Evolutionary conservation across 2,113 vertebrate species (phyloP), one percentile per base, ranked within the genome.

Genomic region (Bostrychus sinensis): DNA sequence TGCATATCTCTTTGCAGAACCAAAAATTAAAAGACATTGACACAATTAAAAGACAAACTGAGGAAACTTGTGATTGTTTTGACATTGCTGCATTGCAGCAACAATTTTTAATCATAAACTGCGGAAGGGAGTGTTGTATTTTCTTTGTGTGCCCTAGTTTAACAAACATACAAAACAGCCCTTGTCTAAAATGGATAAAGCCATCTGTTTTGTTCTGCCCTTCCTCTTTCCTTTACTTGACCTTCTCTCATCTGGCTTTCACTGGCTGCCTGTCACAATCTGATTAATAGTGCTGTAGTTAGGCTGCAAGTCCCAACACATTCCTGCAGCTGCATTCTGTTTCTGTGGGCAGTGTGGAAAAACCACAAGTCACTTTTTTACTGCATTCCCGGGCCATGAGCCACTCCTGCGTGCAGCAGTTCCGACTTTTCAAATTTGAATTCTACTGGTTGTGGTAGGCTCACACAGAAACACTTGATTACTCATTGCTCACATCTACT

Each of bases 331-430:
- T 30, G 46, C 22, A 25, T 55, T 28, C 57, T 28, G 3, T n/a
- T 57, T 26, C 56, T 62, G 48, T 22, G 55, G 57, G 57, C 57
- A 37, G 26, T 26, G 68, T 69, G 78, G 84, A 82, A 48, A 89
- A 91, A 86, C 67, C 12, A 81, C 51, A 65, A 22, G 69, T 71
- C 76, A 75, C 72, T 62, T 81, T n/a, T 85, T 70, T 60, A 22
- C 57, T 73, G 80, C 88, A 88, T 81, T 81, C 80, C 74, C 66
- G 19, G 74, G 73, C 67, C 57, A 83, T 90, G 73, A 84, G 76
- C 60, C 77, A 78, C 83, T 82, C 81, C 72, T 67, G 62, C 57
- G 51, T 14, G 36, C 13, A 3, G 25, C 13, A 3, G 25, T 16
- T 62, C 36, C 57, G 26, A 32, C 20, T 46, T 66, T 67, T 64